Evolutionary conservation across 2,797 vertebrate genomes (phyloP).

Genomic region (Pseudochirops cupreus): DNA sequence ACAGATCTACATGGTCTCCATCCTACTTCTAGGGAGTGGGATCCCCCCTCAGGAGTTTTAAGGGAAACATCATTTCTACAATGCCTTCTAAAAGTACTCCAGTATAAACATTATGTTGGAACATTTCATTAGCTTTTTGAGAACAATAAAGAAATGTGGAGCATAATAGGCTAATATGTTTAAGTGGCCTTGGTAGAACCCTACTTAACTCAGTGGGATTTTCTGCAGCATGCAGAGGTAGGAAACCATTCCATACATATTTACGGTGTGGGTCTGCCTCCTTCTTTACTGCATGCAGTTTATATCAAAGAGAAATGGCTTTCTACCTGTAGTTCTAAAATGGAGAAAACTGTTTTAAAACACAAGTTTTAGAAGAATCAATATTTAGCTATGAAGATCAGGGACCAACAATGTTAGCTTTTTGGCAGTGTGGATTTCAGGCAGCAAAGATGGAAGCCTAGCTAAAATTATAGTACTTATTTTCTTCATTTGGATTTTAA

Average conservation of each 20-base stretch:
- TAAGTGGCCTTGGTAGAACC: slow-evolving; percentile 83
- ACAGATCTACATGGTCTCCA: slow-evolving; percentile 64
- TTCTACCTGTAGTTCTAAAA: slow-evolving; percentile 78
- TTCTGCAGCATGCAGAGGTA: slow-evolving; percentile 81
- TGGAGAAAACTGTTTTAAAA: slow-evolving; percentile 75
- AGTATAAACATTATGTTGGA: slow-evolving; percentile 81
- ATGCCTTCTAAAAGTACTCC: slow-evolving; percentile 78
- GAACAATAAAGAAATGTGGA: slow-evolving; percentile 81
- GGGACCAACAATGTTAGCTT: slow-evolving; percentile 53
- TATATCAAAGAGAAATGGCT: slow-evolving; percentile 77
- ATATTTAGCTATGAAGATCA: slow-evolving; percentile 78
- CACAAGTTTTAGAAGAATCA: slow-evolving; percentile 72
- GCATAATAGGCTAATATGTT: slow-evolving; percentile 83
- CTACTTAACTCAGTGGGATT: slow-evolving; percentile 85
- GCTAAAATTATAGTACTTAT: slow-evolving; percentile 47
- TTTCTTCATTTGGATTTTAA: slow-evolving; percentile 24
- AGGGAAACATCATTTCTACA: slow-evolving; percentile 77
- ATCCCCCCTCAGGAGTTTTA: slow-evolving; percentile 77
- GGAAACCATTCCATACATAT: slow-evolving; percentile 82
- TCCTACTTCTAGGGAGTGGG: slow-evolving; percentile 76
- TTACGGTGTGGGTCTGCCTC: slow-evolving; percentile 80
- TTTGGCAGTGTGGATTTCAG: slow-evolving; percentile 67
- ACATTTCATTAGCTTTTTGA: slow-evolving; percentile 84
- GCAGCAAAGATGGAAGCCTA: slow-evolving; percentile 61
- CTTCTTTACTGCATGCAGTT: slow-evolving; percentile 73